These are phyloP conservation scores for Protula sp. DNA, from an alignment of 2,888 invertebrate genomes.

Conservation along the genomic window DNA sequence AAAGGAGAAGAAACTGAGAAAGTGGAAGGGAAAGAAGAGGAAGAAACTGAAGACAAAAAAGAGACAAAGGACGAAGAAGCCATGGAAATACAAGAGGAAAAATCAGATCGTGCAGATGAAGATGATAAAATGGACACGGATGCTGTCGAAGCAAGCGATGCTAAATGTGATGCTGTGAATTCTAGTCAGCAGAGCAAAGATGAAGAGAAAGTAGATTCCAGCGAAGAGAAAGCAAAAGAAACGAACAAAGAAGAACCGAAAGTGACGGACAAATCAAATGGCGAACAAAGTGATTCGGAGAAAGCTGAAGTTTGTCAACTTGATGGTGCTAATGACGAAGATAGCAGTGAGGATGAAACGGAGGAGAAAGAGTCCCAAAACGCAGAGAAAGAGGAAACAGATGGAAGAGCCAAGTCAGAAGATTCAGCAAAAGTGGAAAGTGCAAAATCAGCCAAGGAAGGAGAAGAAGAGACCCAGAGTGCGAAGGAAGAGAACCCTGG, in stretches of 20 bases:
- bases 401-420: constrained; percentile 1
- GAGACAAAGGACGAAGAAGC: neutral
- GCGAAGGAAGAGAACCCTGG: neutral
- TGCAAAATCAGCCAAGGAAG: constrained; percentile 1
- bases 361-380: neutral
- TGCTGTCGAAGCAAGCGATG: neutral
- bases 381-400: neutral
- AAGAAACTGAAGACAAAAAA: neutral
- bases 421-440: constrained; percentile 1
- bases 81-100: neutral
- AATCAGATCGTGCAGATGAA: neutral
- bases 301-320: neutral
- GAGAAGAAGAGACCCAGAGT: neutral
- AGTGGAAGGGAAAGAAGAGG: neutral
- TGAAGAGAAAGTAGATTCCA: neutral
- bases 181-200: too few species aligned
- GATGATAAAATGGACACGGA: constrained; percentile 3
- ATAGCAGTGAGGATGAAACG: neutral
- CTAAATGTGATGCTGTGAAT: too few species aligned
- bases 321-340: neutral
- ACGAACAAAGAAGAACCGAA: constrained; percentile 1
- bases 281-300: neutral
- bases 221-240: constrained; percentile 3
- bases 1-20: neutral
- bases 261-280: neutral